Percentiles rank a stretch among this genome's conserved stretches.
phyloP scores from a whole-genome alignment of 2,888 invertebrate species.

The Frankliniella fusca region DNA sequence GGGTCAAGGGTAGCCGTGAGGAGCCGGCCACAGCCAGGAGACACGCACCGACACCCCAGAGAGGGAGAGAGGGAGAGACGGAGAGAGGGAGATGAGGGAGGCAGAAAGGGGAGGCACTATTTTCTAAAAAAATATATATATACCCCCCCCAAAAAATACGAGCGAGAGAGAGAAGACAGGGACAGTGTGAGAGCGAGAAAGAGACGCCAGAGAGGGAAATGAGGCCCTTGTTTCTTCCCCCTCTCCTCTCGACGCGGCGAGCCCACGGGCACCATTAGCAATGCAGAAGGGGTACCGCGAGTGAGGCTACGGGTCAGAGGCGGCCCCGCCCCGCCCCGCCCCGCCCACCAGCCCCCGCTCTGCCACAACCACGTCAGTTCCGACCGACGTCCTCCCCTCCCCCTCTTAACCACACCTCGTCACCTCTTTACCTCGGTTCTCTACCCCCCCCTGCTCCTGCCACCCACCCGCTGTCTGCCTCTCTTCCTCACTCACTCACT shows the following conservation, averaged over 20 bases:
- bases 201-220: not conserved
- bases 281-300: slow-evolving; percentile 19
- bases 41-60: not conserved
- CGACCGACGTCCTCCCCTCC: not conserved
- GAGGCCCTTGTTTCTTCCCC: not conserved
- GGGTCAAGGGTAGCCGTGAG: not conserved
- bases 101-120: too few species aligned
- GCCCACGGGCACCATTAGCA: slow-evolving; percentile 23
- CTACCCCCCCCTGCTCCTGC: too few species aligned
- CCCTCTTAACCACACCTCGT: not conserved
- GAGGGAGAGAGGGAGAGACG: not conserved
- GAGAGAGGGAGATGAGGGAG: slow-evolving; percentile 11
- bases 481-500: too few species aligned
- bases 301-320: not conserved
- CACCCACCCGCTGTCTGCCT: too few species aligned
- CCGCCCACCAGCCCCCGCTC: not conserved
- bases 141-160: too few species aligned
- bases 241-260: slow-evolving; percentile 36
- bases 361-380: not conserved
- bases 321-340: not conserved
- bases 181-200: not conserved
- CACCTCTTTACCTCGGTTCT: not conserved
- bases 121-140: too few species aligned
- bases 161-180: slow-evolving; percentile 16
- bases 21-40: not conserved